phyloP scores from a whole-genome alignment of 2,888 invertebrate genomes.

The Hypercompe scribonia region DNA sequence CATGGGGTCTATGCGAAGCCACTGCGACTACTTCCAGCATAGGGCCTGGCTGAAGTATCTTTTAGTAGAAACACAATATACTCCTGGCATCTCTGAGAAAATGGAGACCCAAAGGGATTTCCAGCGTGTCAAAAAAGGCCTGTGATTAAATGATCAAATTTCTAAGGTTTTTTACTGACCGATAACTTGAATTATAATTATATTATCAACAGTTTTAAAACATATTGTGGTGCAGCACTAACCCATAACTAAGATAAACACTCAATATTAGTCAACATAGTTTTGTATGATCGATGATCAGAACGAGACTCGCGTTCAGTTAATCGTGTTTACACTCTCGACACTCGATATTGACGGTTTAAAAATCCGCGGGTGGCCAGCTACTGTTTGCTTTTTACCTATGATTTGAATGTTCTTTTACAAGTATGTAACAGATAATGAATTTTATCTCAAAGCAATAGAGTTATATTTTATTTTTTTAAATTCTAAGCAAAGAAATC shows the following conservation, averaged over 20 bases:
- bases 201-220: not conserved
- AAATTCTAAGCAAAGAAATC: slow-evolving; percentile 39
- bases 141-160: not conserved
- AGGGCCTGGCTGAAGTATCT: too few relatives aligned
- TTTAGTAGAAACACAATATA: too few relatives aligned
- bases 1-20: too few relatives aligned
- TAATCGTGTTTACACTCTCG: slow-evolving; percentile 81
- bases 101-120: too few relatives aligned
- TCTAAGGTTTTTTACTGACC: not conserved
- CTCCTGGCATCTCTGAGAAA: too few relatives aligned
- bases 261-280: slow-evolving; percentile 59
- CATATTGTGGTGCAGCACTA: slow-evolving; percentile 52
- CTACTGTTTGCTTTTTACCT: slow-evolving; percentile 81
- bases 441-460: slow-evolving; percentile 22
- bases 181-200: not conserved
- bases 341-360: slow-evolving; percentile 75
- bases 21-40: too few relatives aligned
- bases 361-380: slow-evolving; percentile 78
- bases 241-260: slow-evolving; percentile 61
- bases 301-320: slow-evolving; percentile 64
- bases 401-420: slow-evolving; percentile 67
- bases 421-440: slow-evolving; percentile 34
- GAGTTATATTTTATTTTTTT: slow-evolving; percentile 28
- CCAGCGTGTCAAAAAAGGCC: too few relatives aligned
- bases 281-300: slow-evolving; percentile 76